phyloP scores from a whole-genome alignment of 2,888 invertebrate genomes.

The Carterocephalus palaemon region DNA sequence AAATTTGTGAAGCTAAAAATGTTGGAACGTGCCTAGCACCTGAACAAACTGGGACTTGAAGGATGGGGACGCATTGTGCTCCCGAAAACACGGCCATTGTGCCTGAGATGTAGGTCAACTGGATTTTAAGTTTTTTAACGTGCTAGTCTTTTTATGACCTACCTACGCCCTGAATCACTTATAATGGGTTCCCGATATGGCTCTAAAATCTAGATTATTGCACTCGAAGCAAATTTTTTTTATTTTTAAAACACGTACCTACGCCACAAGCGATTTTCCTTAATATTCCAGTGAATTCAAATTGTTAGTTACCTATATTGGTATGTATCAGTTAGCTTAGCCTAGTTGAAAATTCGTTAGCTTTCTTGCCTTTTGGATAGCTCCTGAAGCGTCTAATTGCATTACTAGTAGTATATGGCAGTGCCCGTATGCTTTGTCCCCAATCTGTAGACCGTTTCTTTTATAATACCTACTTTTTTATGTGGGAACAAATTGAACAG shows the following conservation, averaged over 20 bases:
- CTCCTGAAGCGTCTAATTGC: slow-evolving; percentile 2
- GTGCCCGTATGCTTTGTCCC: slow-evolving; percentile 3
- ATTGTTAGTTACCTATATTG: too few relatives aligned
- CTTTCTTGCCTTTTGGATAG: too few relatives aligned
- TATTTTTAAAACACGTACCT: too few relatives aligned
- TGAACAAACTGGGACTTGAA: slow-evolving; percentile 53
- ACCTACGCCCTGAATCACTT: slow-evolving; percentile 23
- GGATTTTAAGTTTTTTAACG: slow-evolving; percentile 52
- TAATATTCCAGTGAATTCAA: too few relatives aligned
- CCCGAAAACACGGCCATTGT: slow-evolving; percentile 63
- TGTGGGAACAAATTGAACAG: neutral
- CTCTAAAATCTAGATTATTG: neutral
- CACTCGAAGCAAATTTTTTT: too few relatives aligned
- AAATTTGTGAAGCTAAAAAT: slow-evolving; percentile 34
- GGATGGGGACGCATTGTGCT: slow-evolving; percentile 57
- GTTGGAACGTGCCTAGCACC: slow-evolving; percentile 45
- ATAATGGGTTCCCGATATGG: slow-evolving; percentile 20
- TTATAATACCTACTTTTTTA: neutral
- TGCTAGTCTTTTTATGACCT: slow-evolving; percentile 24
- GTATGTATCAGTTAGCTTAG: too few relatives aligned
- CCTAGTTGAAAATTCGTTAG: too few relatives aligned
- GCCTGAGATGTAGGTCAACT: slow-evolving; percentile 57
- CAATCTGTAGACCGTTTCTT: neutral
- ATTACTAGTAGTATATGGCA: slow-evolving; percentile 2
- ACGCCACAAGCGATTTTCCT: too few relatives aligned